Evolutionary conservation across 1,140 invertebrate species (phyloP).

Genomic region (Brevipalpus yothersi): DNA sequence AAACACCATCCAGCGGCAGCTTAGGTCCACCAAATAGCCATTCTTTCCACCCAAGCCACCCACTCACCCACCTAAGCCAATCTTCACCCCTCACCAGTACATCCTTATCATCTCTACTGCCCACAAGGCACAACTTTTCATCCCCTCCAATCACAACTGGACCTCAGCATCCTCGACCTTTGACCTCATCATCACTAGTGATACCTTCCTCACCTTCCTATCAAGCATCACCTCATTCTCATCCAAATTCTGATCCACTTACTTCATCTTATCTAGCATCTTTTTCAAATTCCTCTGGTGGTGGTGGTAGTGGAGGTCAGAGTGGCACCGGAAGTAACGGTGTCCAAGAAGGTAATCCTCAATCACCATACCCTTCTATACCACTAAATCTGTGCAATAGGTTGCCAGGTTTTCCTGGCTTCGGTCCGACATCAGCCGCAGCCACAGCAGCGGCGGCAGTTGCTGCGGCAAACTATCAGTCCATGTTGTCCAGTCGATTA

Average conservation of each 20-base stretch:
- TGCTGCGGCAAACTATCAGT: not conserved
- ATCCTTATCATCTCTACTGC: not conserved
- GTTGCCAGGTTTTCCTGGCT: not conserved
- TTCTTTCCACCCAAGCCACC: not conserved
- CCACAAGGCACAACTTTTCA: not conserved
- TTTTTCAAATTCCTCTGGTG: not conserved
- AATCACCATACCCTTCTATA: not conserved
- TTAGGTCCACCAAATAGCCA: not conserved
- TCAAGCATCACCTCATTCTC: not conserved
- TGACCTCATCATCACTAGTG: not conserved
- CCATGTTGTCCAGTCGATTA: not conserved
- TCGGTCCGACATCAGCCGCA: not conserved
- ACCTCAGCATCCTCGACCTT: not conserved
- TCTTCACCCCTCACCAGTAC: too few relatives aligned
- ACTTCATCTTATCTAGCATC: too few relatives aligned
- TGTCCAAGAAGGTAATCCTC: too few relatives aligned
- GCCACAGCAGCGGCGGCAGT: not conserved
- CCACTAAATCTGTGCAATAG: not conserved
- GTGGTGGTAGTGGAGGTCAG: not conserved
- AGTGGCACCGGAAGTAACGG: not conserved
- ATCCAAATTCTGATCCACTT: not conserved
- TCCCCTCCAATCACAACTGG: not conserved
- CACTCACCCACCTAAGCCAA: not conserved
- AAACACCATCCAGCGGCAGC: conserved; percentile 2
- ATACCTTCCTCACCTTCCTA: not conserved